A percentile compares a stretch with the other conserved stretches of the same genome.
These are phyloP conservation scores for Manacus vitellinus DNA, from an alignment of 2,113 vertebrate genomes.

Conservation along the genomic window DNA sequence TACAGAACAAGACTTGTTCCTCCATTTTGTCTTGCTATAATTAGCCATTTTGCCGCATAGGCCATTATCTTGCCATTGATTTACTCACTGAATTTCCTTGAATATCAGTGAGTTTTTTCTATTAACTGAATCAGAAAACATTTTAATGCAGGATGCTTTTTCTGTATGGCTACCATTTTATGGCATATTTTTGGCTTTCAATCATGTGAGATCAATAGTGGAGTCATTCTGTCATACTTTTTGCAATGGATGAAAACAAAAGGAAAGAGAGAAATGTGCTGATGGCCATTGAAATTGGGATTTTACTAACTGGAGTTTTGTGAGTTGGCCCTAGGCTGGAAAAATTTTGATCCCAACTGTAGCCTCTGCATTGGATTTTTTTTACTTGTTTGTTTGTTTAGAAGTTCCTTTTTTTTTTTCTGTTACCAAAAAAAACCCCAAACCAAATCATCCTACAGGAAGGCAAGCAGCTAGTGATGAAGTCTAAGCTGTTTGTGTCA, in stretches of 20 bases:
- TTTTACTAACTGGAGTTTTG: not conserved
- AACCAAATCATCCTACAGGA: not conserved
- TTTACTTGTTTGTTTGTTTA: not conserved
- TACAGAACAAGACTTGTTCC: not conserved
- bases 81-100: not conserved
- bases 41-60: not conserved
- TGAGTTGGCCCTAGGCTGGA: not conserved
- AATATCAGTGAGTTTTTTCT: not conserved
- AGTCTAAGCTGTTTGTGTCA: not conserved
- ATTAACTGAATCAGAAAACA: not conserved
- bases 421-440: not conserved
- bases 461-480: not conserved
- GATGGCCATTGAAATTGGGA: not conserved
- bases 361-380: not conserved
- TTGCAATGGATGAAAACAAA: not conserved
- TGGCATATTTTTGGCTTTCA: not conserved
- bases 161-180: not conserved
- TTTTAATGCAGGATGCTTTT: not conserved
- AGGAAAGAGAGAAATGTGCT: not conserved
- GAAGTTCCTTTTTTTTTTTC: not conserved
- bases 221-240: not conserved
- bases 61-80: not conserved
- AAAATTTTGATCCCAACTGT: not conserved
- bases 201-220: not conserved
- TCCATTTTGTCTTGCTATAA: slow-evolving; percentile 33